These are phyloP conservation scores for Atta texana DNA, from an alignment of 1,140 invertebrate genomes.

Conservation along the genomic window DNA sequence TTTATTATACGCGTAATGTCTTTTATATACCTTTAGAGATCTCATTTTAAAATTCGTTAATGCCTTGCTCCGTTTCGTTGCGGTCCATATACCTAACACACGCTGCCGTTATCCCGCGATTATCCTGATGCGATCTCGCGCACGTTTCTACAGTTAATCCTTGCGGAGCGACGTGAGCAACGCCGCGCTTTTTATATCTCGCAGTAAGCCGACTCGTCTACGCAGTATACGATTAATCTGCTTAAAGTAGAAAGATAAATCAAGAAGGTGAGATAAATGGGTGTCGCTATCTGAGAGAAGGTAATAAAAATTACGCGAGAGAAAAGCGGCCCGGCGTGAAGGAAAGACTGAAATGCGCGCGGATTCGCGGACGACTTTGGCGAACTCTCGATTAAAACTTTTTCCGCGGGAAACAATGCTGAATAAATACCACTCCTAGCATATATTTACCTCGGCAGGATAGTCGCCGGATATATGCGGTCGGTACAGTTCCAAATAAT, in stretches of 20 bases:
- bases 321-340: background rate
- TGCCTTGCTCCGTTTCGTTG: background rate
- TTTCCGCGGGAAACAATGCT: conserved; percentile 19
- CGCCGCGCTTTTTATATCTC: conserved; percentile 27
- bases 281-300: conserved; percentile 14
- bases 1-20: background rate
- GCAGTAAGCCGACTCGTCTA: conserved; percentile 33
- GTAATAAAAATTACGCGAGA: conserved; percentile 41
- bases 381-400: conserved; percentile 45
- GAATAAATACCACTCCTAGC: conserved; percentile 29
- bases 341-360: background rate
- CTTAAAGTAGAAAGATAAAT: conserved; percentile 60
- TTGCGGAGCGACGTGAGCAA: background rate
- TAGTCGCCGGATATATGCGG: background rate
- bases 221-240: conserved; percentile 53
- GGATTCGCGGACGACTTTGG: background rate
- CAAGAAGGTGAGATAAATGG: conserved; percentile 56
- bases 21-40: background rate
- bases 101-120: conserved; percentile 19
- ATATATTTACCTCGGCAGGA: background rate
- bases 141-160: conserved; percentile 39
- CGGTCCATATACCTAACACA: background rate
- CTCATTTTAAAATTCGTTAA: background rate
- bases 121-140: conserved; percentile 45
- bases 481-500: conserved; percentile 38